phyloP scores from a whole-genome alignment of 2,888 invertebrate species.

The Agrotis segetum region DNA sequence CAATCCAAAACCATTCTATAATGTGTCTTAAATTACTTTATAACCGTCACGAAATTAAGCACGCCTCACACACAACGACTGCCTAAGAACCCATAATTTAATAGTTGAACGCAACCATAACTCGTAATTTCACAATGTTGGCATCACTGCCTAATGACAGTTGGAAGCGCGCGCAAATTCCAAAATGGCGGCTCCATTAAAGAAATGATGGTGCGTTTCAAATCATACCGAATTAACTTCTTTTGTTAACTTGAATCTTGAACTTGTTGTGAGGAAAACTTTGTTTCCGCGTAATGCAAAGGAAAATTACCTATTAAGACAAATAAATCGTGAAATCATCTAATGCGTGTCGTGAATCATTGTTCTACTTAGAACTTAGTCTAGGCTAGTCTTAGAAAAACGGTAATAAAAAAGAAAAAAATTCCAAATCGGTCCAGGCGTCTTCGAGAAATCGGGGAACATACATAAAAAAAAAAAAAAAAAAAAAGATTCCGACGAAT shows the following conservation, averaged over 20 bases:
- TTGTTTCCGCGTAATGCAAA: constrained; percentile 63
- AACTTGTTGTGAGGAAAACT: constrained; percentile 75
- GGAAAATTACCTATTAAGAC: constrained; percentile 61
- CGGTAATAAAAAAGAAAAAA: no score
- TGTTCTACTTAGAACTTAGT: constrained; percentile 13
- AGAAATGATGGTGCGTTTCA: constrained; percentile 85
- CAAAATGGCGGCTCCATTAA: constrained; percentile 85
- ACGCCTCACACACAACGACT: constrained; percentile 74
- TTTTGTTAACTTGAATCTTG: constrained; percentile 73
- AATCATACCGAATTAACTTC: constrained; percentile 83
- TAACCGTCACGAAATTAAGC: constrained; percentile 81
- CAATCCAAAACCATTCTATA: constrained; percentile 65
- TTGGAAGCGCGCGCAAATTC: constrained; percentile 82
- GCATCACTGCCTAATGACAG: constrained; percentile 89
- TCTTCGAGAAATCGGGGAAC: no score
- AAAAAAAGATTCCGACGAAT: no score
- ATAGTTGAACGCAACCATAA: constrained; percentile 85
- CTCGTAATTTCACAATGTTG: constrained; percentile 88
- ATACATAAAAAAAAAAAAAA: no score
- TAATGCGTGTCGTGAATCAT: constrained; percentile 51
- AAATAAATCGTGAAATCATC: constrained; percentile 59
- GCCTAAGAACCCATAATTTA: constrained; percentile 84
- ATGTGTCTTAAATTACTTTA: constrained; percentile 78
- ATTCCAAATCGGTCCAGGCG: no score
- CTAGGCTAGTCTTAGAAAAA: constrained; percentile 27